Evolutionary conservation across 1,140 invertebrate genomes (phyloP), one percentile per base, ranked within the genome.

Genomic region (Camponotus pennsylvanicus): DNA sequence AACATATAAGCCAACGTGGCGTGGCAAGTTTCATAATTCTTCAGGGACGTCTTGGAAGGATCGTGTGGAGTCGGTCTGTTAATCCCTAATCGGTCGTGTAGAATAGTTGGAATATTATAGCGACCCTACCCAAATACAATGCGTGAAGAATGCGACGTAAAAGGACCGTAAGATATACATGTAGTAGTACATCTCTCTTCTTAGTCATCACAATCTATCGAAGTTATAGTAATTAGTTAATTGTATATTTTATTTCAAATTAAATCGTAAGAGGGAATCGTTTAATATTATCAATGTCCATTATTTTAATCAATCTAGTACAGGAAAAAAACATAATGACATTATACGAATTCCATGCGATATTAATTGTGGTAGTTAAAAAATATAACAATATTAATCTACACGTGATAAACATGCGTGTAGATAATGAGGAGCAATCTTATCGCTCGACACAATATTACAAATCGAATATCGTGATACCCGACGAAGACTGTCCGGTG

Each of bases 381-480:
- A 79, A n/a, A 42, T 42, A 40, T 55, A 69, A 69, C 0, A 11
- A 6, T 67, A 27, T 70, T 15, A 78, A 52, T 78, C 4, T 49
- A 34, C 3, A 37, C 0, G 4, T 27, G 40, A 45, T 27, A 55
- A 67, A 49, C 11, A 45, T 45, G 13, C 55, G 13, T 6, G 9
- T n/a, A 34, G 18, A 71, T 82, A 71, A 71, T 9, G 32, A 45
- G 2, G 34, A 27, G 2, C 7, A 55, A 40, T 82, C 27, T 34
- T 57, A 52, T 71, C 49, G 42, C n/a, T 57, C n/a, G n/a, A 27
- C 0, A 18, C 6, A 3, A 73, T 34, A 27, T 45, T 34, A n/a
- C n/a, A 73, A 61, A 73, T 61, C 34, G 34, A 70, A 70, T 55
- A 57, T 70, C 27, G 18, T 3, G 21, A 59, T 45, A 59, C 13